Conservation (phyloP, 2,113 vertebrate genomes). For the Myodes glareolus region DNA sequence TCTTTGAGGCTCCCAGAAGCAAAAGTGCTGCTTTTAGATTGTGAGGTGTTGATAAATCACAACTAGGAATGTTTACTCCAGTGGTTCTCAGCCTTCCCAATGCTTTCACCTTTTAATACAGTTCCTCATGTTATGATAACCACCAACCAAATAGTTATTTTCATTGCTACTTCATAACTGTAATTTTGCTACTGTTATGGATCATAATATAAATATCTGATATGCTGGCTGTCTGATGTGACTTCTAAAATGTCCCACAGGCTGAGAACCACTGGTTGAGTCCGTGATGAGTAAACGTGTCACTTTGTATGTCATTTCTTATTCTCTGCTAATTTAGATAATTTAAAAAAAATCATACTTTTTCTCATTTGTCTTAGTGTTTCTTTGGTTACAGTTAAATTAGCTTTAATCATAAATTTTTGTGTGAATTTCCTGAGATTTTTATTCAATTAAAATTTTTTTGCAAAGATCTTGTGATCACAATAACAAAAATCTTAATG, state of each 20-base stretch:
- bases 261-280: neutral
- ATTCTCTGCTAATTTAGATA: constrained; percentile 41
- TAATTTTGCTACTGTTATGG: neutral
- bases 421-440: constrained; percentile 44
- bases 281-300: neutral
- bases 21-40: neutral
- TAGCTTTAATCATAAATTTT: constrained; percentile 15
- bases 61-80: neutral
- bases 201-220: neutral
- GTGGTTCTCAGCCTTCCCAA: neutral
- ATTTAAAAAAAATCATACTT: neutral
- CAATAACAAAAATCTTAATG: neutral
- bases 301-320: neutral
- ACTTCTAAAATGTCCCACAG: neutral
- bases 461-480: neutral
- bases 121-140: neutral
- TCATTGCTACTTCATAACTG: neutral
- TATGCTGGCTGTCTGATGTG: neutral
- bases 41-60: neutral
- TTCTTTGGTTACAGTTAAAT: constrained; percentile 23
- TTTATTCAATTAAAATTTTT: neutral
- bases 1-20: constrained; percentile 8
- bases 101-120: neutral
- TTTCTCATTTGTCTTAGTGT: constrained; percentile 26
- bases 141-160: neutral